A percentile compares a stretch with the other conserved stretches of the same genome.
phyloP scores from a whole-genome alignment of 2,113 vertebrate genomes.

The Ploceus nigricollis region DNA sequence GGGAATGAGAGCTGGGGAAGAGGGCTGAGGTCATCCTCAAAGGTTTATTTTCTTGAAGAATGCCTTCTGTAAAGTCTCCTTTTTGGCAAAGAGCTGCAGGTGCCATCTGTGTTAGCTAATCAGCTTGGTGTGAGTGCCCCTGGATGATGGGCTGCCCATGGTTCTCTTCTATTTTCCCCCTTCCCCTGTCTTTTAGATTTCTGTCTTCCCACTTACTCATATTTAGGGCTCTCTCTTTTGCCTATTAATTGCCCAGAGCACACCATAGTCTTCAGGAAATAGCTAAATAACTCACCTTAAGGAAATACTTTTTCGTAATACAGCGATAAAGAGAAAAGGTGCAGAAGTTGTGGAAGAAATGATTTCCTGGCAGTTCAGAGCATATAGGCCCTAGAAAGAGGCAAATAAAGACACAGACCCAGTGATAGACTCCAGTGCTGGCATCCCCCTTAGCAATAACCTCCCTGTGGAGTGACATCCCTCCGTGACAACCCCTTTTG shows the following conservation, averaged over 20 bases:
- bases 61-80: neutral
- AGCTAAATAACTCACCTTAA: slow-evolving; percentile 55
- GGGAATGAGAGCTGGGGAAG: neutral
- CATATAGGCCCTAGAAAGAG: slow-evolving; percentile 49
- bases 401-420: neutral
- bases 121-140: neutral
- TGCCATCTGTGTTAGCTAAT: neutral
- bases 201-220: neutral
- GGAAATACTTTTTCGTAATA: slow-evolving; percentile 33
- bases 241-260: neutral
- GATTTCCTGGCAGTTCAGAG: neutral
- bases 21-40: neutral
- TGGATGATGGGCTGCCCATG: neutral
- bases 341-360: slow-evolving; percentile 45
- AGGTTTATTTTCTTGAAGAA: neutral
- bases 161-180: neutral
- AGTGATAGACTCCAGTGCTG: neutral
- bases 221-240: neutral
- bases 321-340: slow-evolving; percentile 56
- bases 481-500: neutral
- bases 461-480: neutral
- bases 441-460: neutral
- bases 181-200: neutral
- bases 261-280: neutral
- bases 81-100: neutral